These are phyloP conservation scores for Siniperca knerii DNA, from an alignment of 2,113 vertebrate species.

Conservation along the genomic window DNA sequence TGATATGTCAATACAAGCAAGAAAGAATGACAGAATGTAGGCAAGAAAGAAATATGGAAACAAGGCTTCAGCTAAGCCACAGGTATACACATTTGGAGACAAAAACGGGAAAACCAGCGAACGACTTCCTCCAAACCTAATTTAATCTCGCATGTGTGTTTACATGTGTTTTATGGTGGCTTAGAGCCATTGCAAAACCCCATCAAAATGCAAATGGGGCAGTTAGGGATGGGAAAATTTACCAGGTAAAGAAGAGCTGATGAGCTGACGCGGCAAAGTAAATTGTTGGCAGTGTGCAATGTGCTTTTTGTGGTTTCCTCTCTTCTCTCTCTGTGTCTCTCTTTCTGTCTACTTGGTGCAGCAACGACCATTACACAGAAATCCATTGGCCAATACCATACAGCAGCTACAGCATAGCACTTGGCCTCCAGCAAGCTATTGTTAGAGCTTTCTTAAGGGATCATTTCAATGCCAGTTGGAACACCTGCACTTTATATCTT, in stretches of 20 bases:
- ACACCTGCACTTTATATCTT: slow-evolving; percentile 47
- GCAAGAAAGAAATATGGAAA: slow-evolving; percentile 19
- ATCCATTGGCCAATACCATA: slow-evolving; percentile 44
- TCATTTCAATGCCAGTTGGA: slow-evolving; percentile 35
- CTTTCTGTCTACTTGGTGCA: slow-evolving; percentile 44
- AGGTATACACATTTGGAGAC: slow-evolving; percentile 20
- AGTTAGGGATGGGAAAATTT: slow-evolving; percentile 26
- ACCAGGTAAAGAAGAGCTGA: slow-evolving; percentile 54
- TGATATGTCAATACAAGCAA: background rate
- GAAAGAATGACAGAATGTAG: background rate
- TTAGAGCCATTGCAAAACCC: slow-evolving; percentile 40
- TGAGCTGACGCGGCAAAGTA: slow-evolving; percentile 66
- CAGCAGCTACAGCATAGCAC: slow-evolving; percentile 42
- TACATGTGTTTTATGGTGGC: slow-evolving; percentile 62
- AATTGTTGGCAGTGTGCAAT: slow-evolving; percentile 24
- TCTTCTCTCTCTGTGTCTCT: slow-evolving; percentile 18
- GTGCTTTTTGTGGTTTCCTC: slow-evolving; percentile 32
- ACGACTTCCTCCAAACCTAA: slow-evolving; percentile 1
- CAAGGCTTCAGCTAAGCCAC: slow-evolving; percentile 39
- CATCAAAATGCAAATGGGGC: slow-evolving; percentile 73
- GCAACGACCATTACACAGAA: slow-evolving; percentile 54
- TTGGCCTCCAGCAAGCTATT: slow-evolving; percentile 51
- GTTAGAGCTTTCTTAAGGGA: slow-evolving; percentile 47
- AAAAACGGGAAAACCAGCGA: slow-evolving; percentile 1
- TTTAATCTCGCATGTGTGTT: slow-evolving; percentile 56